Percentiles rank a stretch among this genome's conserved stretches.
These are phyloP conservation scores for Scaptomyza hsui DNA, from an alignment of 1,140 invertebrate genomes.

Conservation along the genomic window DNA sequence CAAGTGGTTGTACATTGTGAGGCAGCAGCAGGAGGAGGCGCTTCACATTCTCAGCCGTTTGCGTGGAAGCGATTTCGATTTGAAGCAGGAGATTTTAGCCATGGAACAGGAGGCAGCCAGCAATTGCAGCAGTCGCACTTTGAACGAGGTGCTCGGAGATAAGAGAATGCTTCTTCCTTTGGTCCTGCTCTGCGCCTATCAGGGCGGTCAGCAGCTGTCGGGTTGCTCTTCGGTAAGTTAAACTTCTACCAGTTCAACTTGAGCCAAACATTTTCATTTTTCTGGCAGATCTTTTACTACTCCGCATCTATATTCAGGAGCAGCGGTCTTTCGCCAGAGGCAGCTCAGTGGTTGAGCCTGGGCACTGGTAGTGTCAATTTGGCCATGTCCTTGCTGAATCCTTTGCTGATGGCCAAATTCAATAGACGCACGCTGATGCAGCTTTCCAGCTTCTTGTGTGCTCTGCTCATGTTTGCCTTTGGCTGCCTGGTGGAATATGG, in stretches of 20 bases:
- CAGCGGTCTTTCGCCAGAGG: slow-evolving; percentile 85
- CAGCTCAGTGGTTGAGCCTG: slow-evolving; percentile 87
- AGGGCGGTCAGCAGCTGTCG: slow-evolving; percentile 92
- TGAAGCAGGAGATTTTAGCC: slow-evolving; percentile 83
- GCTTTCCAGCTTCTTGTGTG: slow-evolving; percentile 85
- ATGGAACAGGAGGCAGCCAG: slow-evolving; percentile 64
- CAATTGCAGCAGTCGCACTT: slow-evolving; percentile 84
- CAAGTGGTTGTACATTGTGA: slow-evolving; percentile 90
- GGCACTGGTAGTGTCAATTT: slow-evolving; percentile 88
- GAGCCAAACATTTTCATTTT: no score
- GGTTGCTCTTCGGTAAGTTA: slow-evolving; percentile 92
- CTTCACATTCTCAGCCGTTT: slow-evolving; percentile 75
- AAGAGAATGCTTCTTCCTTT: slow-evolving; percentile 85
- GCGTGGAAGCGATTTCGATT: slow-evolving; percentile 56
- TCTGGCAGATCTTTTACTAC: slow-evolving; percentile 89
- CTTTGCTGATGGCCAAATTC: slow-evolving; percentile 85
- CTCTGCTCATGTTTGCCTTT: slow-evolving; percentile 85
- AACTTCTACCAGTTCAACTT: neutral
- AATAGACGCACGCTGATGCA: slow-evolving; percentile 86
- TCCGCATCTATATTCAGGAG: slow-evolving; percentile 87
- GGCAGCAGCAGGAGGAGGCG: slow-evolving; percentile 86
- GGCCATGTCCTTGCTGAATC: slow-evolving; percentile 87
- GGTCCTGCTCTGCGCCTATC: slow-evolving; percentile 88
- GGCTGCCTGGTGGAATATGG: slow-evolving; percentile 85
- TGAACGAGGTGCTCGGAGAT: slow-evolving; percentile 41